These are phyloP conservation scores for Amazona guildingii DNA, from an alignment of 2,113 vertebrate species.

Conservation along the genomic window DNA sequence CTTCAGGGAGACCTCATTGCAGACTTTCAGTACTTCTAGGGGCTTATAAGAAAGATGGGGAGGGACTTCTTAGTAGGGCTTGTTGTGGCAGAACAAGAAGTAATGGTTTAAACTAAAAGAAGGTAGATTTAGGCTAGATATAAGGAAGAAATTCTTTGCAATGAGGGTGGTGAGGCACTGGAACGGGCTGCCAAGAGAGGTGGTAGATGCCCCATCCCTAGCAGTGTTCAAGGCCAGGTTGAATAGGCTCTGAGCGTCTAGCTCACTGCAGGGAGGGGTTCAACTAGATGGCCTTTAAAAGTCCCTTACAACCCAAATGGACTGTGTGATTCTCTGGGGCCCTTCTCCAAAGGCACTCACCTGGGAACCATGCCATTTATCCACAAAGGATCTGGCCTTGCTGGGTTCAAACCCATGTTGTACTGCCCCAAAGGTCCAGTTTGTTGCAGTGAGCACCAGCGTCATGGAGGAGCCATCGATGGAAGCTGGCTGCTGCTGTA, in stretches of 20 bases:
- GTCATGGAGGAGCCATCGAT: fast-evolving
- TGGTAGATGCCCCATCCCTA: neutral
- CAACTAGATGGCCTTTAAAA: neutral
- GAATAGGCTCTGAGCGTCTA: neutral
- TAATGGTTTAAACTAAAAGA: neutral
- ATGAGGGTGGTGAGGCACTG: neutral
- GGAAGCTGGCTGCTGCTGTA: neutral
- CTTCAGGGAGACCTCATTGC: neutral
- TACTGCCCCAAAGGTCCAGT: neutral
- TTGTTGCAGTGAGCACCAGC: neutral
- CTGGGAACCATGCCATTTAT: neutral
- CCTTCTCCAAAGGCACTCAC: neutral
- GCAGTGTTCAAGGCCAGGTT: neutral
- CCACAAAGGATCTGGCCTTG: neutral
- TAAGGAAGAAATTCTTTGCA: neutral
- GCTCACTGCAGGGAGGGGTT: neutral
- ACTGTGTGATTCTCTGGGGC: fast-evolving
- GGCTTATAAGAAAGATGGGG: neutral
- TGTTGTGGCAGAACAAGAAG: neutral
- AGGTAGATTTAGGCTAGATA: neutral
- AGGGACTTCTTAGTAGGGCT: neutral
- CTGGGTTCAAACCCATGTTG: fast-evolving
- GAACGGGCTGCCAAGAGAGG: neutral
- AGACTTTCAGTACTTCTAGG: neutral
- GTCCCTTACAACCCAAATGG: neutral